Conservation (phyloP, 1,140 invertebrate species). For the Zaprionus davidi region DNA sequence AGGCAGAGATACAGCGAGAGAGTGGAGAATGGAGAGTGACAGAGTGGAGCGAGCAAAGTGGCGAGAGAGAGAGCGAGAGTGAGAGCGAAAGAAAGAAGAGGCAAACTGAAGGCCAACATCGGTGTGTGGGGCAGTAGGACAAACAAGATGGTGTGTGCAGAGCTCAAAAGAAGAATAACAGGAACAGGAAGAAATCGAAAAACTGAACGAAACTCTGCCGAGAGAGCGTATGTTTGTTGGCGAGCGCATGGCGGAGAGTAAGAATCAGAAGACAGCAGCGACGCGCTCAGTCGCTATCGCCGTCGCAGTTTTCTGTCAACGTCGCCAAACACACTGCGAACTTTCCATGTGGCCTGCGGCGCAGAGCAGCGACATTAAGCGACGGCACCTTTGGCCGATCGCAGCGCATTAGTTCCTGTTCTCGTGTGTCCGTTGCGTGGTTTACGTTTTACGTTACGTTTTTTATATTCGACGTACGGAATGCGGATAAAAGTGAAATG, state of each 20-base stretch:
- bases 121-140: constrained; percentile 76
- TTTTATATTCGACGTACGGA: not conserved
- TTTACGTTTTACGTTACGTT: constrained; percentile 1
- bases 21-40: not conserved
- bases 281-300: constrained; percentile 32
- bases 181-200: constrained; percentile 75
- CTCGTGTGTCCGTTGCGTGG: constrained; percentile 20
- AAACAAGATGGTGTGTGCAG: constrained; percentile 39
- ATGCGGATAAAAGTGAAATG: constrained; percentile 18
- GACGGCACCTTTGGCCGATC: constrained; percentile 80
- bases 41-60: constrained; percentile 12
- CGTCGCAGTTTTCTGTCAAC: constrained; percentile 24
- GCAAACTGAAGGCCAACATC: constrained; percentile 52
- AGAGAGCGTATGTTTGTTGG: constrained; percentile 27
- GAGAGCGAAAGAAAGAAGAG: not conserved
- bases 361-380: constrained; percentile 74
- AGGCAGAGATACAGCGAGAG: constrained; percentile 23
- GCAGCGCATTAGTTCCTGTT: constrained; percentile 33
- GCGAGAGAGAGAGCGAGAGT: not conserved
- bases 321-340: constrained; percentile 50
- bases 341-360: constrained; percentile 73
- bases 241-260: constrained; percentile 25
- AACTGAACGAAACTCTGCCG: constrained; percentile 70
- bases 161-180: constrained; percentile 47
- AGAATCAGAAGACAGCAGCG: constrained; percentile 57